A percentile compares a stretch with the other conserved stretches of the same genome.
phyloP scores from a whole-genome alignment of 30 jellyfish, hydroid and myxozoan species.

The Calvadosia cruxmelitensis region DNA sequence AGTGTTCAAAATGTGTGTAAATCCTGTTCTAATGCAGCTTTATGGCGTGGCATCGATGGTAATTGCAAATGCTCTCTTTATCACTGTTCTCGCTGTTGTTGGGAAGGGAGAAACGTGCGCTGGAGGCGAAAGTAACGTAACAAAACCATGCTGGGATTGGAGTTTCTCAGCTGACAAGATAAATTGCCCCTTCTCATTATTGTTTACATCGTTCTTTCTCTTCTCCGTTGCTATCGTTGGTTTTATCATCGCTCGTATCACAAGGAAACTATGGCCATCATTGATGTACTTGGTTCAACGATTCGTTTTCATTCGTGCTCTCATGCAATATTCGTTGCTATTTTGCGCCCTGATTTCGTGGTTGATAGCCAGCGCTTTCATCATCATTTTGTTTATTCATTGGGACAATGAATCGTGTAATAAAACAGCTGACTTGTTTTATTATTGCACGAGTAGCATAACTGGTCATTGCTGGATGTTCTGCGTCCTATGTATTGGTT shows the following conservation, averaged over 20 bases:
- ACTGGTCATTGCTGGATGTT: slow-evolving; percentile 8
- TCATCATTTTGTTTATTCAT: slow-evolving; percentile 9
- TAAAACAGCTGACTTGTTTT: slow-evolving; percentile 12
- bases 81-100: slow-evolving; percentile 7
- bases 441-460: slow-evolving; percentile 6
- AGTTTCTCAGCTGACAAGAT: background rate
- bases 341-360: slow-evolving; percentile 11
- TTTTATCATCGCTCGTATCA: slow-evolving; percentile 11
- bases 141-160: slow-evolving; percentile 42
- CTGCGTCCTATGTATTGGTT: slow-evolving; percentile 14
- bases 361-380: slow-evolving; percentile 5
- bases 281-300: slow-evolving; percentile 26
- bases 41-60: slow-evolving; percentile 1
- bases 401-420: slow-evolving; percentile 5
- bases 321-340: slow-evolving; percentile 17
- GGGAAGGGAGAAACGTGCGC: slow-evolving; percentile 10
- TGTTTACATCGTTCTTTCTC: slow-evolving; percentile 27
- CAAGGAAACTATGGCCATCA: slow-evolving; percentile 31
- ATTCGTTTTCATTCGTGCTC: slow-evolving; percentile 5
- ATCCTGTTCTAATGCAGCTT: slow-evolving; percentile 11
- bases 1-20: slow-evolving; percentile 6
- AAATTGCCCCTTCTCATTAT: slow-evolving; percentile 27
- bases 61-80: slow-evolving; percentile 9
- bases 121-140: background rate
- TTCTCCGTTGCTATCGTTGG: slow-evolving; percentile 12